phyloP scores from a whole-genome alignment of 2,888 invertebrate genomes.

The Drosophila limbata region DNA sequence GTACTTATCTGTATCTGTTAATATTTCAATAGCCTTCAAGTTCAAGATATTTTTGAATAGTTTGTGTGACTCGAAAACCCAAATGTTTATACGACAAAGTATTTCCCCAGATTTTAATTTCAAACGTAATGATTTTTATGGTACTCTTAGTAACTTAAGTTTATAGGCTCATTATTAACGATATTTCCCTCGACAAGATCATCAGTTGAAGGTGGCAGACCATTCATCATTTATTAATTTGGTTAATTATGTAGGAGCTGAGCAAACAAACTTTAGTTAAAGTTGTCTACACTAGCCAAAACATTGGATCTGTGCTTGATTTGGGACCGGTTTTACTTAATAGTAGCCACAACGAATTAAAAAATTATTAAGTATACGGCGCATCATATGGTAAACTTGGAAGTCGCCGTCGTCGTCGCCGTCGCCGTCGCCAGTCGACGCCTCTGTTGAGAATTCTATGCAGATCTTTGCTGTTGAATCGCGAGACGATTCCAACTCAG shows the following conservation, averaged over 20 bases:
- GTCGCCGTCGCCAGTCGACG: slow-evolving; percentile 18
- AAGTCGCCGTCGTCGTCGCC: slow-evolving; percentile 17
- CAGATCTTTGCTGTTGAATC: slow-evolving; percentile 70
- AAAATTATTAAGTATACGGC: slow-evolving; percentile 53
- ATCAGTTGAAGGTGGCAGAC: neutral
- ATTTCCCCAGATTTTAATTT: neutral
- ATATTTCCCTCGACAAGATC: slow-evolving; percentile 20
- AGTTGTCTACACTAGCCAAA: slow-evolving; percentile 16
- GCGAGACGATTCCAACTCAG: slow-evolving; percentile 64
- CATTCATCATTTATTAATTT: slow-evolving; percentile 38
- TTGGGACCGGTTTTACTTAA: slow-evolving; percentile 52
- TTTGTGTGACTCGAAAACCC: no score
- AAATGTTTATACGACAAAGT: neutral
- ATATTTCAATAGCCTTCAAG: neutral
- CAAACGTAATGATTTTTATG: neutral
- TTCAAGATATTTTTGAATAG: neutral
- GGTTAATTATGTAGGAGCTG: slow-evolving; percentile 31
- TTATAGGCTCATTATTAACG: slow-evolving; percentile 8
- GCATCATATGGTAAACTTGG: slow-evolving; percentile 36
- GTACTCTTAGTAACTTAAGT: neutral
- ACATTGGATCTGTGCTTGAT: slow-evolving; percentile 12
- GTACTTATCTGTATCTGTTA: neutral
- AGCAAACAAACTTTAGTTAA: slow-evolving; percentile 13
- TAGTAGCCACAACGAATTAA: slow-evolving; percentile 38
- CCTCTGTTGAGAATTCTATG: slow-evolving; percentile 51